Conservation (phyloP, 2,113 vertebrate genomes). For the Ploceus nigricollis region DNA sequence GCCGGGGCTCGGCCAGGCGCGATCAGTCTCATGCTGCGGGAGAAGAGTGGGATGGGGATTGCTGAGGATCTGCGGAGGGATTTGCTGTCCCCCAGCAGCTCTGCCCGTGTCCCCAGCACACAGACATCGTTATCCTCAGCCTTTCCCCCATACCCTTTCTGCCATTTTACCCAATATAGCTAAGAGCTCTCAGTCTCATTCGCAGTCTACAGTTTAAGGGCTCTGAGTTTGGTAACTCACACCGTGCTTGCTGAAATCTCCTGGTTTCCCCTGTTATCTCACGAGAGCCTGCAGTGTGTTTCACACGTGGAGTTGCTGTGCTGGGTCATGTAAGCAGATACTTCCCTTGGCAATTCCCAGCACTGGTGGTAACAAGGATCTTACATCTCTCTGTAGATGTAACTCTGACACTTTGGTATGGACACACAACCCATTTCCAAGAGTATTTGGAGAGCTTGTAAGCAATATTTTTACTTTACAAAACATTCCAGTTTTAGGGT, state of each 20-base stretch:
- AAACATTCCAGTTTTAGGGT: neutral
- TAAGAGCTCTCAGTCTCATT: neutral
- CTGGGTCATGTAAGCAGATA: neutral
- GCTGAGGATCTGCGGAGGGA: rapidly evolving
- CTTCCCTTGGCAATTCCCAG: neutral
- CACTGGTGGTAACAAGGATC: neutral
- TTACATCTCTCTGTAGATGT: neutral
- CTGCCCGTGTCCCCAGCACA: neutral
- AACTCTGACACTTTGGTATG: neutral
- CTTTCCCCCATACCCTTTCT: neutral
- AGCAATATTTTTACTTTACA: neutral
- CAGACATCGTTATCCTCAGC: neutral
- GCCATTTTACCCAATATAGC: rapidly evolving
- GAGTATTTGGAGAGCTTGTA: neutral
- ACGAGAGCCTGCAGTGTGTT: neutral
- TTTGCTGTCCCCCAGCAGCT: neutral
- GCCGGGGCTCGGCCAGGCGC: neutral
- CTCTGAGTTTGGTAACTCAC: neutral
- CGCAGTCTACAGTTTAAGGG: neutral
- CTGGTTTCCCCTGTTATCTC: neutral
- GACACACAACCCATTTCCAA: neutral
- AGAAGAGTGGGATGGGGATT: rapidly evolving
- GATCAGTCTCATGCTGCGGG: neutral
- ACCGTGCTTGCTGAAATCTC: neutral
- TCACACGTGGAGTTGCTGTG: neutral